Conservation (phyloP, 2,113 vertebrate species). For the Xiphorhynchus elegans region DNA sequence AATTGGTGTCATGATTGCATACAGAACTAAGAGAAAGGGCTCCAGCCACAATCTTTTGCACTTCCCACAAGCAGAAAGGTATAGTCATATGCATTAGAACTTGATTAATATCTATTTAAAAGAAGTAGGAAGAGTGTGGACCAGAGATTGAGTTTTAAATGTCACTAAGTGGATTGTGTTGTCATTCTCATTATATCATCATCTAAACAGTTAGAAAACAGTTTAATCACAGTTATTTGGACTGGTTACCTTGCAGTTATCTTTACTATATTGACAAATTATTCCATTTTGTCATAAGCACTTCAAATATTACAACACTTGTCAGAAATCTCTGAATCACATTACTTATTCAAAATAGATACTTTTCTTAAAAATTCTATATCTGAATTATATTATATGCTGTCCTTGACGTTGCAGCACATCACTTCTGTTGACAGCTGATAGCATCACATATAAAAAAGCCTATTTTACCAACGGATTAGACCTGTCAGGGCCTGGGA, state of each 20-base stretch:
- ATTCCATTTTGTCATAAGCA: slow-evolving; percentile 60
- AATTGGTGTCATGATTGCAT: background rate
- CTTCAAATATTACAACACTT: slow-evolving; percentile 65
- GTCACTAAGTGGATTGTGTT: slow-evolving; percentile 17
- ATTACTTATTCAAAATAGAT: slow-evolving; percentile 58
- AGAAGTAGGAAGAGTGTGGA: background rate
- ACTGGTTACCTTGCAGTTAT: slow-evolving; percentile 56
- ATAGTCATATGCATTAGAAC: background rate
- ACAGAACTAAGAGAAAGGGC: background rate
- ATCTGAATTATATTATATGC: slow-evolving; percentile 27
- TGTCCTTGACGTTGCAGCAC: slow-evolving; percentile 60
- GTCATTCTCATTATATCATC: slow-evolving; percentile 37
- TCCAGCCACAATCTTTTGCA: background rate
- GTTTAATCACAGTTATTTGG: slow-evolving; percentile 71
- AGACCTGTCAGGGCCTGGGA: slow-evolving; percentile 63
- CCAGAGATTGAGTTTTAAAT: slow-evolving; percentile 26
- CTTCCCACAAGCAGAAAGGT: background rate
- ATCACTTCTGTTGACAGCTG: slow-evolving; percentile 63
- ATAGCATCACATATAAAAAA: slow-evolving; percentile 67
- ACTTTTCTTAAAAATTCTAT: background rate
- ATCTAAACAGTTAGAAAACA: slow-evolving; percentile 28
- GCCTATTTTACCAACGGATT: slow-evolving; percentile 73
- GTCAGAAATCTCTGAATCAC: slow-evolving; percentile 56
- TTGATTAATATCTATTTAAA: background rate
- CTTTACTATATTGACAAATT: slow-evolving; percentile 66